Base-by-base conservation (phyloP, 1,140 invertebrate species). In the Gryon sp. region DNA sequence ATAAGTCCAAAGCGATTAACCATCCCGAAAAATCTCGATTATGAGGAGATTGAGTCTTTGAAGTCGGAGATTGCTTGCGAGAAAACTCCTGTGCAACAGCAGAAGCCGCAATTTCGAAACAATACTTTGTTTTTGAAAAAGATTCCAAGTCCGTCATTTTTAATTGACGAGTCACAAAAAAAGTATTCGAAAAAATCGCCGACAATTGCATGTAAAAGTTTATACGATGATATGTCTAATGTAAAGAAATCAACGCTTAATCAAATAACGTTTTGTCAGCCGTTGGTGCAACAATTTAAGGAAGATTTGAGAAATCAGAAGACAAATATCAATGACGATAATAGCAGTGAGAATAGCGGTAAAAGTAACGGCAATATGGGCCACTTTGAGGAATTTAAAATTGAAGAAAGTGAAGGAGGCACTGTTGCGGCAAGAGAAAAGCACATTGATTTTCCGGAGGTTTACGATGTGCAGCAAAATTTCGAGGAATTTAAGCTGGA, bases 401-500 rank as follows among this genome's bases (percentile, higher is more conserved):
- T 89, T 30, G 88, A 82, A 7, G 84, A 84, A 0, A 78, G 57
- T 9, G 79, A 86, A 5, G 20, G 11, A 36, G 78, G 66, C 4
- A 38, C 73, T 48, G 14, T 22, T 8, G 3, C 4, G 20, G 6
- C 43, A n/a, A 30, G 62, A 48, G 38, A 65, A 9, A 73, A 75
- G 20, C 57, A 74, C n/a, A 30, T 40, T 18, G 66, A 72, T 0
- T 38, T 60, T 40, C n/a, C 50, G 11, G 53, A 72, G 68, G 91
- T 92, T 63, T 92, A 92, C 74, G 92, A 93, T 78, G 90, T 93
- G 52, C 91, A 92, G 50, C 92, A 94, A 80, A 94, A 94, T 84
- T 95, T 95, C 77, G 94, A 95, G 79, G 94, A 95, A 78, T 95
- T 94, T 80, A 94, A 94, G 82, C 88, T 95, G 62, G 94, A 94